Evolutionary conservation across 1,140 invertebrate genomes (phyloP), one percentile per base, ranked within the genome.

Genomic region (Drosophila pseudoobscura): DNA sequence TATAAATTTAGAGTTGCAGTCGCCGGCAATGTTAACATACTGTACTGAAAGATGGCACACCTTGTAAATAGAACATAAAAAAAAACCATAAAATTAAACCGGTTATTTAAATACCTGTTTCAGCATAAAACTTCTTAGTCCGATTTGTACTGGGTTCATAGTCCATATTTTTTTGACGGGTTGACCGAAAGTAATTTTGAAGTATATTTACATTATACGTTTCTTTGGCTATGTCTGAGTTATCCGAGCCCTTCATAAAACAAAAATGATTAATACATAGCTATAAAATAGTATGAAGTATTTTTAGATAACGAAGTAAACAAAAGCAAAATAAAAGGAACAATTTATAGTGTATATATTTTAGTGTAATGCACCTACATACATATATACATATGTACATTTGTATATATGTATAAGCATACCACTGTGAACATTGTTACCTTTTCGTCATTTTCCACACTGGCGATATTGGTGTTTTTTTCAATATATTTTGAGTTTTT

Each of bases 121-220:
- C 35, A 13, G 1, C 35, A 13, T 39, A 13, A 39, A 39, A 39
- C 35, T 39, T 73, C 26, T 53, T 68, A 2, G 53, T 62, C n/a
- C 53, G 35, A 15, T 69, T 43, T 8, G 47, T 3, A 15, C 35
- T 5, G n/a, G 56, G 64, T 35, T 57, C 54, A n/a, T 15, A 50
- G n/a, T 43, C 53, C 9, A 59, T 78, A 9, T 49, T 55, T 54
- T 61, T 61, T 11, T 35, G 66, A 13, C 79, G 79, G 61, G 53
- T 75, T 45, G 75, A 50, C 1, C 79, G 74, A 47, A 82, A 83
- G 13, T 82, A 82, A 26, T 82, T 82, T 22, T 83, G 69, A 1
- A 83, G 45, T 46, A 82, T 64, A 47, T 78, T 55, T 3, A 64
- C 31, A 24, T 82, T 82, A 50, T 56, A 74, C 8, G 44, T 51